phyloP scores from a whole-genome alignment of 2,113 vertebrate genomes.

The Atlantisia rogersi region DNA sequence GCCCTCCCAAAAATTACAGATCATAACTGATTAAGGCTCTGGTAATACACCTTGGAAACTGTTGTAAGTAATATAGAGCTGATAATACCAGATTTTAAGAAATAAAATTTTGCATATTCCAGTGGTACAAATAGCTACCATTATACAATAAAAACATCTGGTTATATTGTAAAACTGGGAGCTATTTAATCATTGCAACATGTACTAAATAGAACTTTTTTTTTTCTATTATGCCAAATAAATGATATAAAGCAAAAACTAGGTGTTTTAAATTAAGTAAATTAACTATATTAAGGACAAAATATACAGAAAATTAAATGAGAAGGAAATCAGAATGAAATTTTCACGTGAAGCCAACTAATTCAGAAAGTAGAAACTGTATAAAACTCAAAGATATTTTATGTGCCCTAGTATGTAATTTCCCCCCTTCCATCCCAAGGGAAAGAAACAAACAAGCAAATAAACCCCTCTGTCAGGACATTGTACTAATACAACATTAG shows the following conservation, averaged over 20 bases:
- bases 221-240: conserved; percentile 68
- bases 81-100: conserved; percentile 41
- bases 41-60: neutral
- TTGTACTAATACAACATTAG: neutral
- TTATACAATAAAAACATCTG: conserved; percentile 39
- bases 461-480: neutral
- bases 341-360: neutral
- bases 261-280: conserved; percentile 66
- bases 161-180: conserved; percentile 61
- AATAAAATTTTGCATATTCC: conserved; percentile 8
- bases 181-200: conserved; percentile 47
- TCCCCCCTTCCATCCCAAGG: neutral
- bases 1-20: neutral
- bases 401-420: neutral
- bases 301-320: conserved; percentile 57
- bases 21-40: neutral
- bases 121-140: conserved; percentile 13
- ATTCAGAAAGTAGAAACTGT: neutral
- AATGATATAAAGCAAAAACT: conserved; percentile 69
- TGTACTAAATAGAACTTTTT: conserved; percentile 49
- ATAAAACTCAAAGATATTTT: neutral
- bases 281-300: conserved; percentile 1
- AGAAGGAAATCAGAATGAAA: conserved; percentile 4
- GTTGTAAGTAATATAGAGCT: neutral
- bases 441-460: neutral